Conservation (phyloP, 2,797 vertebrate genomes). For the Mormyrus hasselquistii region DNA sequence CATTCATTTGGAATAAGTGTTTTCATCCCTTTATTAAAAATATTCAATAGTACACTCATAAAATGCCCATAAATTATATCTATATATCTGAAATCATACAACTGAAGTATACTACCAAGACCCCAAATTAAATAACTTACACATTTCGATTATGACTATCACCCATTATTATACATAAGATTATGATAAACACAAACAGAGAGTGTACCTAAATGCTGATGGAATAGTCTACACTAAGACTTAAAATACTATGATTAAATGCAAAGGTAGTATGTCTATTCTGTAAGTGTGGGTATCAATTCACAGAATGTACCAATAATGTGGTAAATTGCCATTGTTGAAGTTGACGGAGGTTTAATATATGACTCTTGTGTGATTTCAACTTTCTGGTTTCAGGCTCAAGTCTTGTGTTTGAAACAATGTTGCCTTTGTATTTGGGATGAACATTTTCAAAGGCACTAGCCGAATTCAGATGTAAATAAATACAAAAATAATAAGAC, state of each 20-base stretch:
- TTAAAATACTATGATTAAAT: constrained; percentile 31
- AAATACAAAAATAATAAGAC: constrained; percentile 50
- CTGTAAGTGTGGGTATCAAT: neutral
- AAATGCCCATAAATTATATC: constrained; percentile 33
- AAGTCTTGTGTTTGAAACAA: neutral
- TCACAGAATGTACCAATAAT: neutral
- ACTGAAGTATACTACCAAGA: constrained; percentile 34
- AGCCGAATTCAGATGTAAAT: constrained; percentile 52
- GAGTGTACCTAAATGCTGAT: constrained; percentile 26
- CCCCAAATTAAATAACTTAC: constrained; percentile 25
- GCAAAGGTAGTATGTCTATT: constrained; percentile 22
- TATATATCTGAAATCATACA: constrained; percentile 31
- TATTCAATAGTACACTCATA: constrained; percentile 36
- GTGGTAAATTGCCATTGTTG: neutral
- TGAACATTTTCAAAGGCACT: constrained; percentile 58
- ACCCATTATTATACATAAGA: constrained; percentile 28
- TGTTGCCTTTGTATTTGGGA: neutral
- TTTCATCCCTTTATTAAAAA: constrained; percentile 47
- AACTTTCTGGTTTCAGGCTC: neutral
- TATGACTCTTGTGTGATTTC: neutral
- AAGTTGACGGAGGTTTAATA: neutral
- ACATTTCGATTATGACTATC: constrained; percentile 33
- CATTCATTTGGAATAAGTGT: constrained; percentile 6
- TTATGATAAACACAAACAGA: constrained; percentile 24
- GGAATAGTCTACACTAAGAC: constrained; percentile 31